Evolutionary conservation across 1,140 invertebrate species (phyloP).

Genomic region (Streblospio benedicti): DNA sequence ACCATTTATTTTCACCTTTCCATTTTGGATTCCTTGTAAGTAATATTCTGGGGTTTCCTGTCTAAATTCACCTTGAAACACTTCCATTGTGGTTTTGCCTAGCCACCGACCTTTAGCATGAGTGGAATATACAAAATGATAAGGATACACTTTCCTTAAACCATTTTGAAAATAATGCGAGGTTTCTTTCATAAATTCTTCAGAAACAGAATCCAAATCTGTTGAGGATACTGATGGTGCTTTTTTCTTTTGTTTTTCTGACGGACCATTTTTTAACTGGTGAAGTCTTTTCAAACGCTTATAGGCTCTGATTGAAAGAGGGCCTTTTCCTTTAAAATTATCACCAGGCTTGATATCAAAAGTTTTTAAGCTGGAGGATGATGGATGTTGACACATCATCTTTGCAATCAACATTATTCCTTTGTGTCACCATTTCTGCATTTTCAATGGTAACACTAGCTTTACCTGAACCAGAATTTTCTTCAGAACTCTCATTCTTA

Average conservation of each 20-base stretch:
- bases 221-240: not conserved
- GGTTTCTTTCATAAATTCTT: not conserved
- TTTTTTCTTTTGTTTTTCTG: not conserved
- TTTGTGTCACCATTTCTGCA: too few species aligned
- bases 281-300: not conserved
- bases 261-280: not conserved
- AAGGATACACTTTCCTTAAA: conserved; percentile 94
- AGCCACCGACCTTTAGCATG: conserved; percentile 97
- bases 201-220: not conserved
- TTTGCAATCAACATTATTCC: too few species aligned
- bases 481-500: too few species aligned
- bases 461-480: too few species aligned
- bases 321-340: not conserved
- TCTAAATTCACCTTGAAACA: conserved; percentile 84
- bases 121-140: conserved; percentile 94
- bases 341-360: too few species aligned
- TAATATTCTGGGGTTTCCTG: too few species aligned
- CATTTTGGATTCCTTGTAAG: too few species aligned
- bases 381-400: too few species aligned
- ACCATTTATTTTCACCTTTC: too few species aligned
- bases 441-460: too few species aligned
- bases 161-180: conserved; percentile 52
- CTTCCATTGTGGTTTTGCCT: conserved; percentile 84
- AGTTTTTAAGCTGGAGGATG: too few species aligned
- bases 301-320: not conserved